A percentile compares a stretch with the other conserved stretches of the same genome.
Evolutionary conservation across 2,888 invertebrate genomes (phyloP).

Genomic region (Dolichomitus sp.): DNA sequence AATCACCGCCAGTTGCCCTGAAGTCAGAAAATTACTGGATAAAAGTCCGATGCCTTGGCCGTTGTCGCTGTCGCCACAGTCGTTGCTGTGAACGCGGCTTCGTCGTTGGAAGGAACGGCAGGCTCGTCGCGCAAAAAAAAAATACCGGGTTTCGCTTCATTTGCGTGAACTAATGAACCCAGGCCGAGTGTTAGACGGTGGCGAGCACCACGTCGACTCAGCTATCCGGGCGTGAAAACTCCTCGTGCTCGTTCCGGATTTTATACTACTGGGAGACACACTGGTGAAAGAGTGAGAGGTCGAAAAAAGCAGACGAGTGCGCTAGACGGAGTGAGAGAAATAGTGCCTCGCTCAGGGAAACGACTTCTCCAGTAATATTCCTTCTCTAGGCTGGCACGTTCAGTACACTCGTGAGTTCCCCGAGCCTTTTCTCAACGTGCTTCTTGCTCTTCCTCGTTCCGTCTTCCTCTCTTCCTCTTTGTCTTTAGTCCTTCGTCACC

Average conservation of each 20-base stretch:
- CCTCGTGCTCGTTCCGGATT: constrained; percentile 62
- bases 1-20: constrained; percentile 54
- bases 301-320: constrained; percentile 37
- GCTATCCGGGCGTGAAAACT: constrained; percentile 55
- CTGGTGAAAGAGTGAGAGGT: constrained; percentile 32
- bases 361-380: constrained; percentile 55
- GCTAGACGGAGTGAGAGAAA: constrained; percentile 60
- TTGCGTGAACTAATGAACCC: constrained; percentile 74
- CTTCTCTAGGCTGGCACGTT: constrained; percentile 60
- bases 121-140: constrained; percentile 40
- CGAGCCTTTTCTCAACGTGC: constrained; percentile 35
- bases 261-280: constrained; percentile 52
- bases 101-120: constrained; percentile 46
- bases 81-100: constrained; percentile 40
- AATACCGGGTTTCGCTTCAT: constrained; percentile 67
- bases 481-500: constrained; percentile 27
- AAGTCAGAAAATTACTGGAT: constrained; percentile 78
- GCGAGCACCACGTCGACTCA: constrained; percentile 52
- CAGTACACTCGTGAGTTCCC: constrained; percentile 53
- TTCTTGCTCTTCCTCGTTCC: constrained; percentile 21
- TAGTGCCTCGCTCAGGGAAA: constrained; percentile 69
- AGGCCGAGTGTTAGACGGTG: constrained; percentile 44
- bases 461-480: constrained; percentile 16
- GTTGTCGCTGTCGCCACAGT: constrained; percentile 72
- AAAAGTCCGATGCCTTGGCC: constrained; percentile 72